A percentile compares a stretch with the other conserved stretches of the same genome.
phyloP scores from a whole-genome alignment of 2,797 vertebrate species.

The Pangasius macronema region DNA sequence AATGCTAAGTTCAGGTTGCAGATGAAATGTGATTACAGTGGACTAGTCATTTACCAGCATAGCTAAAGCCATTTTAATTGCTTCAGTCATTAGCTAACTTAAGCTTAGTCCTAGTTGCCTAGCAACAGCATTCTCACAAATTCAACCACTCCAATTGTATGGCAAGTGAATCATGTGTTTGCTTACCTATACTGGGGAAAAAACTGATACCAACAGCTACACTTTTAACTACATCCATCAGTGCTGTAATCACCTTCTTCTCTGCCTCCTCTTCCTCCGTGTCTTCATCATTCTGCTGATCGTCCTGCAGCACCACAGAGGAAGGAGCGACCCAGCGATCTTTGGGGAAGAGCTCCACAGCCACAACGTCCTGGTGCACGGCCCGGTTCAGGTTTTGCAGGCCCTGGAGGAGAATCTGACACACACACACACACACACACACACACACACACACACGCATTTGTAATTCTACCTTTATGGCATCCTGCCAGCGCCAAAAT shows the following conservation, averaged over 20 bases:
- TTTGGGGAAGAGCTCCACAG: constrained; percentile 84
- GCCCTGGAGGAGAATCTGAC: constrained; percentile 90
- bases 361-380: constrained; percentile 92
- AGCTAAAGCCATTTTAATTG: neutral
- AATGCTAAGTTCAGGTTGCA: neutral
- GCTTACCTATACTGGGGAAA: neutral
- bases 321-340: constrained; percentile 87
- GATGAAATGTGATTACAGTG: neutral
- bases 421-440: neutral
- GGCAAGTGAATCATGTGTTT: neutral
- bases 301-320: constrained; percentile 91
- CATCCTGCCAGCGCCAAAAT: no score
- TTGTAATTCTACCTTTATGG: neutral
- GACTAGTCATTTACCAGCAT: neutral
- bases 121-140: neutral
- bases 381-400: constrained; percentile 92
- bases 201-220: neutral
- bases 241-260: constrained; percentile 68
- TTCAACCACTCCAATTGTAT: neutral
- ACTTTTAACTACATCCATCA: neutral
- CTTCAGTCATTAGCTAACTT: neutral
- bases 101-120: neutral
- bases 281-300: constrained; percentile 83
- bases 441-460: neutral
- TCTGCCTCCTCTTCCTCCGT: constrained; percentile 84